Percentiles rank a stretch among this genome's conserved stretches.
Evolutionary conservation across 2,797 vertebrate genomes (phyloP).

Genomic region (Carcharodon carcharias): DNA sequence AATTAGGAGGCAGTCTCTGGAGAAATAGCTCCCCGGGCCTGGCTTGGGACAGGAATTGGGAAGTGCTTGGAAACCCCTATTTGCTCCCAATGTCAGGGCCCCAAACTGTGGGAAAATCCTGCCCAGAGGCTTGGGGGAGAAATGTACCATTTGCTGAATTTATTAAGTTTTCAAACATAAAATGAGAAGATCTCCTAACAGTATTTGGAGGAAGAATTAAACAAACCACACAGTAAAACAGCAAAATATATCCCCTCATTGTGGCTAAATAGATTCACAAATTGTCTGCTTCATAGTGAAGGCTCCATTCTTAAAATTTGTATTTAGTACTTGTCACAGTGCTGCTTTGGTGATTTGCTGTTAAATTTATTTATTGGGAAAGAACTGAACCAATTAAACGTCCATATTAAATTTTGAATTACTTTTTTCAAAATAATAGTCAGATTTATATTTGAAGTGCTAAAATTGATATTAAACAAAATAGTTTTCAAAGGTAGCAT

Average conservation of each 20-base stretch:
- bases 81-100: too few relatives aligned
- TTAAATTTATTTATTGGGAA: background rate
- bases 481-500: background rate
- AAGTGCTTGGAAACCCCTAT: too few relatives aligned
- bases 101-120: too few relatives aligned
- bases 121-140: background rate
- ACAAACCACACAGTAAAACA: background rate
- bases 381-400: background rate
- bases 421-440: background rate
- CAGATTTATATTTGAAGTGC: background rate
- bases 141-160: background rate
- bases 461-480: background rate
- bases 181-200: background rate
- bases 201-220: background rate
- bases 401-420: background rate
- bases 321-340: background rate
- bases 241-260: background rate
- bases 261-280: background rate
- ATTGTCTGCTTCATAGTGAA: background rate
- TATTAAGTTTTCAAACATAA: background rate
- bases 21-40: too few relatives aligned
- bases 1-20: too few relatives aligned
- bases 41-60: too few relatives aligned
- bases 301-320: background rate
- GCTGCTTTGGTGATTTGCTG: background rate